Percentiles rank a stretch among this genome's conserved stretches.
Conservation (phyloP, 1,140 invertebrate species). For the Calephelis nemesis region DNA sequence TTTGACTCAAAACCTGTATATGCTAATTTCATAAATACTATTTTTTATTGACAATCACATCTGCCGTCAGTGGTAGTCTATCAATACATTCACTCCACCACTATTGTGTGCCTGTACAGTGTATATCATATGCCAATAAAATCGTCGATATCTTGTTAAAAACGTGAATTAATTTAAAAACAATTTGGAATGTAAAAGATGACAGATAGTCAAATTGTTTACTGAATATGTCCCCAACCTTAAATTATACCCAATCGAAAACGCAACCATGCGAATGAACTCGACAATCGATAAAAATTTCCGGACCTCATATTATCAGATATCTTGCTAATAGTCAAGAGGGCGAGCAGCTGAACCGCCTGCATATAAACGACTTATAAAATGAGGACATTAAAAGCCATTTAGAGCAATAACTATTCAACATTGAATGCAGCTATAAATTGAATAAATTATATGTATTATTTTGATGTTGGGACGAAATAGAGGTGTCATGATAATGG, state of each 20-base stretch:
- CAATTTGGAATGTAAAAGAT: not conserved
- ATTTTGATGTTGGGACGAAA: constrained; percentile 61
- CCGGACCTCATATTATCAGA: constrained; percentile 52
- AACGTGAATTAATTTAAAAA: not conserved
- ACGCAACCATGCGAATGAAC: constrained; percentile 43
- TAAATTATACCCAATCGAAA: constrained; percentile 45
- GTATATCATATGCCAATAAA: too few relatives aligned
- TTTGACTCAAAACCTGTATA: too few relatives aligned
- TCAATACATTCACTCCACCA: too few relatives aligned
- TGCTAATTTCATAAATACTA: too few relatives aligned
- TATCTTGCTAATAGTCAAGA: constrained; percentile 58
- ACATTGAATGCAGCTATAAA: constrained; percentile 54
- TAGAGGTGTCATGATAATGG: constrained; percentile 69
- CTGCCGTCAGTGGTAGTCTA: too few relatives aligned
- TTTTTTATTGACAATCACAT: too few relatives aligned
- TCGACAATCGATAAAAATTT: constrained; percentile 51
- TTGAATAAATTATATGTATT: constrained; percentile 67
- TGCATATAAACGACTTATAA: constrained; percentile 67
- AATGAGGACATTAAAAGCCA: constrained; percentile 75
- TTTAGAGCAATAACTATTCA: constrained; percentile 73
- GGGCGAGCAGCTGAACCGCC: constrained; percentile 63
- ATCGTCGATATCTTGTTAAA: too few relatives aligned
- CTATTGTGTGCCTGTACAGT: too few relatives aligned
- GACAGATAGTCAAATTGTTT: constrained; percentile 24
- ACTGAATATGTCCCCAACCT: constrained; percentile 15